A percentile compares a stretch with the other conserved stretches of the same genome.
phyloP scores from a whole-genome alignment of 2,888 invertebrate genomes.

The Vanessa cardui region DNA sequence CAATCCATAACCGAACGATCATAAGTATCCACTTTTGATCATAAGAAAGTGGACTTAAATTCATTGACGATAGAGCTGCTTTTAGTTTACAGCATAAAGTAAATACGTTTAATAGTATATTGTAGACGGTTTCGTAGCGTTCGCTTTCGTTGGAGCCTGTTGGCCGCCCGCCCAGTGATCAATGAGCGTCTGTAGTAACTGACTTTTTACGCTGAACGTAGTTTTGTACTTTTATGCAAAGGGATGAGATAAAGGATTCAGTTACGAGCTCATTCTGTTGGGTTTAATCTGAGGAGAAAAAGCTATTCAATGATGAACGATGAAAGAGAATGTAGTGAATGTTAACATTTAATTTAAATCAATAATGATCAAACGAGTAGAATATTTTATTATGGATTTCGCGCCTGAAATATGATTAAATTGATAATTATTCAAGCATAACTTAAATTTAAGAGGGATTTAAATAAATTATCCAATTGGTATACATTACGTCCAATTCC shows the following conservation, averaged over 20 bases:
- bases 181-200: conserved; percentile 72
- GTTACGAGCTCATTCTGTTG: conserved; percentile 31
- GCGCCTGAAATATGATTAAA: not conserved
- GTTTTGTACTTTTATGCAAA: conserved; percentile 47
- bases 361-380: not conserved
- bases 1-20: conserved; percentile 23
- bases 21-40: conserved; percentile 13
- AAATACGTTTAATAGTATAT: conserved; percentile 33
- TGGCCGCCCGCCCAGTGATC: conserved; percentile 61
- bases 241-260: conserved; percentile 37
- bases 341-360: too few relatives aligned
- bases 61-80: conserved; percentile 40
- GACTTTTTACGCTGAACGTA: conserved; percentile 68
- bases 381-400: not conserved
- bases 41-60: conserved; percentile 28
- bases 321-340: too few relatives aligned
- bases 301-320: conserved; percentile 5
- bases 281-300: conserved; percentile 25
- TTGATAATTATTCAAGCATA: not conserved
- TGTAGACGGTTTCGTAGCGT: conserved; percentile 53
- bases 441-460: not conserved
- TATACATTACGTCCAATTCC: conserved; percentile 1
- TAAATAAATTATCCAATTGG: conserved; percentile 5
- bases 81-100: conserved; percentile 37
- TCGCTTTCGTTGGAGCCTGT: conserved; percentile 73